Evolutionary conservation across 2,797 vertebrate genomes (phyloP).

Genomic region (Anas capensis): DNA sequence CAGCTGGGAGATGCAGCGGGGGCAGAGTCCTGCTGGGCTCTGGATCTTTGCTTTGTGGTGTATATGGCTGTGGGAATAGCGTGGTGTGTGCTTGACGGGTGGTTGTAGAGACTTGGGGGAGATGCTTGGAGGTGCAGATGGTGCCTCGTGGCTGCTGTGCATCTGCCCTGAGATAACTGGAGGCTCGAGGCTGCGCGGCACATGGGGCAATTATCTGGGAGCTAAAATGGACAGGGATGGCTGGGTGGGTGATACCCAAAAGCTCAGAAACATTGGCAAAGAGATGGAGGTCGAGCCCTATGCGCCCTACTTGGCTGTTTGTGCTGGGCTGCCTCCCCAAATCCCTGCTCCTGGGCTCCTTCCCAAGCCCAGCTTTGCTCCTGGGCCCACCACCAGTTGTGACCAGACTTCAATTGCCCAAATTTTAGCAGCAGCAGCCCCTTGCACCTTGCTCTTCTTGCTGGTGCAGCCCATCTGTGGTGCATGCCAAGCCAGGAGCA

Average conservation of each 20-base stretch:
- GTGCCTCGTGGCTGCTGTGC: not conserved
- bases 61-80: not conserved
- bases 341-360: not conserved
- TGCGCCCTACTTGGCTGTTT: rapidly evolving
- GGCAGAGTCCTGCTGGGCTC: not conserved
- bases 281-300: too few relatives aligned
- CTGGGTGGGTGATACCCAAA: not conserved
- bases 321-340: not conserved
- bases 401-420: not conserved
- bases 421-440: rapidly evolving
- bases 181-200: not conserved
- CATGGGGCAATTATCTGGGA: rapidly evolving
- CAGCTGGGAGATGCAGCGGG: not conserved
- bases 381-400: rapidly evolving
- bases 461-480: not conserved
- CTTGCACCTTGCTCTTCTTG: not conserved
- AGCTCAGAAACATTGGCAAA: not conserved
- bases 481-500: rapidly evolving
- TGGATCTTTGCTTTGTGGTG: not conserved
- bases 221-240: not conserved
- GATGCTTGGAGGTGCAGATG: not conserved
- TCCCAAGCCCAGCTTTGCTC: not conserved
- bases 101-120: rapidly evolving
- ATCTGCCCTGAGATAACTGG: not conserved
- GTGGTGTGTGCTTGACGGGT: not conserved